Conservation (phyloP, 2,888 invertebrate genomes). For the Spodoptera littoralis region DNA sequence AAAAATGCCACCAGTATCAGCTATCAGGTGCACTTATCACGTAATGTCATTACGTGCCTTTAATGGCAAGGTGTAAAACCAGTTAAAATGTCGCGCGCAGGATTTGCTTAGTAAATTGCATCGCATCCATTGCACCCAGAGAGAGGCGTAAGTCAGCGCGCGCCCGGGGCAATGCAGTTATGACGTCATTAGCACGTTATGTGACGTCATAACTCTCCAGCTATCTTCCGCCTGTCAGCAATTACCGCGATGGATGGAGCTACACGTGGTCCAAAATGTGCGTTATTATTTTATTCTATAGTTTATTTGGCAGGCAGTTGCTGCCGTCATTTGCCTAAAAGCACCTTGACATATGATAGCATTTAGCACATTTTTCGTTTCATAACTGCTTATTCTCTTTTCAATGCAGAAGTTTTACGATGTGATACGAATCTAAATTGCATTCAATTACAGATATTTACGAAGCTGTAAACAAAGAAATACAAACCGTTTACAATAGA, state of each 20-base stretch:
- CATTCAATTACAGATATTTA: conserved; percentile 42
- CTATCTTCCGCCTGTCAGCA: conserved; percentile 86
- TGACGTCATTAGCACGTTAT: conserved; percentile 87
- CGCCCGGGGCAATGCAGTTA: conserved; percentile 84
- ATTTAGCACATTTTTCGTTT: conserved; percentile 15
- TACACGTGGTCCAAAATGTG: conserved; percentile 79
- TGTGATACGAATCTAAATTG: conserved; percentile 46
- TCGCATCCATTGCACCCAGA: conserved; percentile 72
- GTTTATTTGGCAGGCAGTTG: conserved; percentile 56
- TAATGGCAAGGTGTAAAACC: conserved; percentile 64
- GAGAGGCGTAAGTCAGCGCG: conserved; percentile 71
- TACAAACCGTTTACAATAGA: conserved; percentile 46
- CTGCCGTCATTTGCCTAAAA: conserved; percentile 43
- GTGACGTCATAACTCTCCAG: conserved; percentile 84
- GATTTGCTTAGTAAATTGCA: conserved; percentile 75
- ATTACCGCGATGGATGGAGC: conserved; percentile 81
- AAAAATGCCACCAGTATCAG: conserved; percentile 42
- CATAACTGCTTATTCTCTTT: conserved; percentile 14
- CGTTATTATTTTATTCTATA: conserved; percentile 70
- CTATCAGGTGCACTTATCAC: conserved; percentile 50
- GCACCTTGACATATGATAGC: conserved; percentile 24
- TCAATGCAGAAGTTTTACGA: conserved; percentile 23
- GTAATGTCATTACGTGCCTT: conserved; percentile 51
- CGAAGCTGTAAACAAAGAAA: conserved; percentile 42
- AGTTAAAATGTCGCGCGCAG: conserved; percentile 62